Conservation (phyloP, 2,888 invertebrate species). For the Epirrita christyi region DNA sequence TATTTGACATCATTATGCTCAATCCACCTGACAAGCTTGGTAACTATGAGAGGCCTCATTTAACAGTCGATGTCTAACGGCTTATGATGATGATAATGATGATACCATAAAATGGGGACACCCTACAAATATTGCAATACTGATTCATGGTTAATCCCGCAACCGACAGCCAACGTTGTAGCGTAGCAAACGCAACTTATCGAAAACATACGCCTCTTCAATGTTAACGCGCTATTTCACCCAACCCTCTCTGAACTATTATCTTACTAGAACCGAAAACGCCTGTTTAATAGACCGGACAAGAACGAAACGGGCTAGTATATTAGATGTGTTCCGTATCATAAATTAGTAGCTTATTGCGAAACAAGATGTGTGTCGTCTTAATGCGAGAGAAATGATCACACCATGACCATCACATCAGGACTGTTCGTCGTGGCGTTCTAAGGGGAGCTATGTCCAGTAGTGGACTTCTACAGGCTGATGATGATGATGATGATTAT, state of each 20-base stretch:
- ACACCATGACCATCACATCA: too few relatives aligned
- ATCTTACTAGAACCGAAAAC: constrained; percentile 1
- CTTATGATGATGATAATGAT: too few relatives aligned
- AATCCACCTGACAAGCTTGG: too few relatives aligned
- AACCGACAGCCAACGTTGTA: constrained; percentile 29
- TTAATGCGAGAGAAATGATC: too few relatives aligned
- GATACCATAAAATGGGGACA: constrained; percentile 7
- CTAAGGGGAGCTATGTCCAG: too few relatives aligned
- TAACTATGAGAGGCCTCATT: too few relatives aligned
- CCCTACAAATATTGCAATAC: constrained; percentile 49
- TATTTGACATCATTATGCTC: too few relatives aligned
- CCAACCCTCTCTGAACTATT: constrained; percentile 43
- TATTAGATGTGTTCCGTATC: constrained; percentile 8
- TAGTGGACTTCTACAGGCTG: too few relatives aligned
- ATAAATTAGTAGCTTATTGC: neutral
- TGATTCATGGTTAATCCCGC: constrained; percentile 34
- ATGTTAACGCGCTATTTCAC: constrained; percentile 61
- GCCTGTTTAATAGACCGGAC: neutral
- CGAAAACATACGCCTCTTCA: constrained; percentile 57
- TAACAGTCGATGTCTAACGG: too few relatives aligned
- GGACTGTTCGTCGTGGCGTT: too few relatives aligned
- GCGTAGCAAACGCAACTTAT: constrained; percentile 44
- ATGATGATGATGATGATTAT: too few relatives aligned
- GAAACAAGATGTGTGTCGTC: too few relatives aligned
- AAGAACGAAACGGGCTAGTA: neutral